These are phyloP conservation scores for Crotalus helleri DNA, from an alignment of 2,113 vertebrate genomes.

Conservation along the genomic window DNA sequence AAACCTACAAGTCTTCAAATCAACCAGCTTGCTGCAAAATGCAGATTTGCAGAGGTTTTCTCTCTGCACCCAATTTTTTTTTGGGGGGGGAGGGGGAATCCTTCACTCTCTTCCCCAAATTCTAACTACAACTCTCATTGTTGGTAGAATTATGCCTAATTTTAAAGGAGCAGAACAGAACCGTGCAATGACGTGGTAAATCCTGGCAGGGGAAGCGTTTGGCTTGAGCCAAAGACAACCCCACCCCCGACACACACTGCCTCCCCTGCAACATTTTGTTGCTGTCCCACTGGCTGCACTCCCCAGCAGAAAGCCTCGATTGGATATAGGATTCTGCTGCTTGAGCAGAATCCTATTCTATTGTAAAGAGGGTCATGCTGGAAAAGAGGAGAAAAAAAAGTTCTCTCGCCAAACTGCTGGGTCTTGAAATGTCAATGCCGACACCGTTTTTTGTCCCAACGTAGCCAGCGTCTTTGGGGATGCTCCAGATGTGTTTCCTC, in stretches of 20 bases:
- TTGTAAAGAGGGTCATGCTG: neutral
- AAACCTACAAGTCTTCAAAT: neutral
- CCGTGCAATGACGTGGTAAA: neutral
- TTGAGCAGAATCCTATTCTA: too few relatives aligned
- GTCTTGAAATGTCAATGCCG: neutral
- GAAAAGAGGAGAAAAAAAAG: neutral
- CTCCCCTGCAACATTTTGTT: neutral
- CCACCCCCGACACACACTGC: neutral
- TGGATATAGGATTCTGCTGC: too few relatives aligned
- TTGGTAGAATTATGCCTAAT: neutral
- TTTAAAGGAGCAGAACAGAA: neutral
- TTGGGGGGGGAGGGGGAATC: too few relatives aligned
- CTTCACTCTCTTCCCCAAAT: rapidly evolving
- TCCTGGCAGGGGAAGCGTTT: neutral
- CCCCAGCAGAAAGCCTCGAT: neutral
- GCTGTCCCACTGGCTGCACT: neutral
- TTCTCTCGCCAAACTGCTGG: neutral
- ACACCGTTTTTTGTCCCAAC: too few relatives aligned
- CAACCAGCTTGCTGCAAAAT: neutral
- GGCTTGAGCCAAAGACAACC: neutral
- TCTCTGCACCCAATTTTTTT: neutral
- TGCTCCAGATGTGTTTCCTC: neutral
- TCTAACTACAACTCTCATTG: neutral
- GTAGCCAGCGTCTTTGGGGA: neutral
- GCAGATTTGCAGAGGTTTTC: neutral